phyloP scores from a whole-genome alignment of 2,888 invertebrate species.

The Anthrax anthrax region DNA sequence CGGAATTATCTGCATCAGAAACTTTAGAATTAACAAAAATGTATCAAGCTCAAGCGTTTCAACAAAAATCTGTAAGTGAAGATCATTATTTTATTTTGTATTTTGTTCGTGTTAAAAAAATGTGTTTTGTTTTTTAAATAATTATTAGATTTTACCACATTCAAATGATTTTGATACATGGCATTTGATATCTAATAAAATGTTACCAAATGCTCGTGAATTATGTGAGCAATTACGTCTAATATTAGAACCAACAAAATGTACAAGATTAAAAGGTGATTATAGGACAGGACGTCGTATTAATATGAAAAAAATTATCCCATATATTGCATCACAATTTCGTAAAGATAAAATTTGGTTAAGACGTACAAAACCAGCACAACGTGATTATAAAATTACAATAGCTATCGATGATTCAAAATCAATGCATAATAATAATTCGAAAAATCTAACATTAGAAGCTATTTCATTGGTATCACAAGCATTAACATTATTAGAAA shows the following conservation, averaged over 20 bases:
- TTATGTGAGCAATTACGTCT: conserved; percentile 87
- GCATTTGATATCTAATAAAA: conserved; percentile 30
- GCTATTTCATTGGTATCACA: conserved; percentile 81
- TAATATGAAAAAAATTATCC: conserved; percentile 94
- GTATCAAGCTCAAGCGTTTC: conserved; percentile 26
- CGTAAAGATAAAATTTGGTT: conserved; percentile 99
- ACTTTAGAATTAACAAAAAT: conserved; percentile 25
- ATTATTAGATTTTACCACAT: conserved; percentile 17
- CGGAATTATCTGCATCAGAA: conserved; percentile 23
- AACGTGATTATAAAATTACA: conserved; percentile 90
- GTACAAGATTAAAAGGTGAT: conserved; percentile 85
- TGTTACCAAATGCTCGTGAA: conserved; percentile 53
- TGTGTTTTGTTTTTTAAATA: neutral
- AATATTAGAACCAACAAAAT: conserved; percentile 89
- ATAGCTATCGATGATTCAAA: conserved; percentile 94
- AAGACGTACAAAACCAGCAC: conserved; percentile 84
- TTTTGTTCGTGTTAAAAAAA: too few relatives aligned
- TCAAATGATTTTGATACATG: conserved; percentile 29
- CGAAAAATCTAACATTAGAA: conserved; percentile 85
- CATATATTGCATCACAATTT: conserved; percentile 98
- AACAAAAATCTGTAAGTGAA: conserved; percentile 19
- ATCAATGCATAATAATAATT: conserved; percentile 77
- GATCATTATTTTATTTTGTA: neutral
- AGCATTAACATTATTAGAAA: conserved; percentile 84
- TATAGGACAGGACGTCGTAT: conserved; percentile 92